phyloP scores from a whole-genome alignment of 2,113 vertebrate species.

The Bos taurus region ARS-UCD2.0 NC_037338.1:31834001-31834500 shows the following conservation, averaged over 20 bases:
- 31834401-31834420: not conserved
- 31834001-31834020: too few species aligned
- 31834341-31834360: not conserved
- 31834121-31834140: not conserved
- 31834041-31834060: too few species aligned
- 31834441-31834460: not conserved
- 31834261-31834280: not conserved
- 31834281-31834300: not conserved
- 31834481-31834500: not conserved
- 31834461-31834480: not conserved
- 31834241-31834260: not conserved
- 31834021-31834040: too few species aligned
- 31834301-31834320: not conserved
- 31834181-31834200: not conserved
- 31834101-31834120: not conserved
- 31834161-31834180: not conserved
- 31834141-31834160: not conserved
- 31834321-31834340: not conserved
- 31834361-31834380: not conserved
- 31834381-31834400: not conserved
- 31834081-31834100: not conserved
- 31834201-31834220: not conserved
- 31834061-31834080: too few species aligned
- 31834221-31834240: not conserved
- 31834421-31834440: not conserved